Evolutionary conservation across 2,113 vertebrate species (phyloP), one percentile per base, ranked within the genome.

Genomic region (Pygoscelis adeliae): DNA sequence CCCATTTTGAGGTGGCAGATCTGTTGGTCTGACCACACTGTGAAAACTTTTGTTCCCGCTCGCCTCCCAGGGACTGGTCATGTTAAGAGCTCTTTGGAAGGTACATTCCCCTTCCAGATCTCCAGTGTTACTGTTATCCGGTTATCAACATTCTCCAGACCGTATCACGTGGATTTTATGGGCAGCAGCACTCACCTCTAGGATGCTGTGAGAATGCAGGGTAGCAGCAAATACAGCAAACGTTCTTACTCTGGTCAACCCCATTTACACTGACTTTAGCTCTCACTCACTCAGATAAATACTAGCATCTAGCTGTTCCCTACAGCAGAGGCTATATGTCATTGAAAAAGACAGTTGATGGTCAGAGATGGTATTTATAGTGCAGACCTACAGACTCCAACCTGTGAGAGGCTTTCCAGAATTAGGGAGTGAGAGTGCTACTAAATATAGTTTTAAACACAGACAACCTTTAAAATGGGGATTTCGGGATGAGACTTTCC

Each of bases 311-410:
- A 56, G 72, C 69, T 61, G 62, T 62, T 81, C 83, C 85, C 83
- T 36, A 47, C 34, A 79, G 66, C 77, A 82, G 58, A 89, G 73
- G 61, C 19, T 94, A 53, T 53, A 12, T 53, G 49, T 69, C 84
- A 91, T 66, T 87, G 83, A 61, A 78, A 96, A 84, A 87, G 89
- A 87, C 70, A 96, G 93, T 92, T 97, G 84, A 73, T 46, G 83
- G 94, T 96, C 84, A 96, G 61, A 82, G 81, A 67, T 2, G 7
- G 66, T 97, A 97, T 97, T 96, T 97, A 96, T 95, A 97, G 95
- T 0, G 0, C 89, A 96, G 95, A 96, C 96, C 87, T 94, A 96
- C 93, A 92, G 97, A 79, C 95, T 96, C 94, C 97, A 96, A 94
- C 93, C 83, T 96, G 93, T 47, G 65, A 96, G 62, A 76, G n/a